Evolutionary conservation across 2,888 invertebrate species (phyloP), one percentile per base, ranked within the genome.

Genomic region (Herminia tarsipennalis): DNA sequence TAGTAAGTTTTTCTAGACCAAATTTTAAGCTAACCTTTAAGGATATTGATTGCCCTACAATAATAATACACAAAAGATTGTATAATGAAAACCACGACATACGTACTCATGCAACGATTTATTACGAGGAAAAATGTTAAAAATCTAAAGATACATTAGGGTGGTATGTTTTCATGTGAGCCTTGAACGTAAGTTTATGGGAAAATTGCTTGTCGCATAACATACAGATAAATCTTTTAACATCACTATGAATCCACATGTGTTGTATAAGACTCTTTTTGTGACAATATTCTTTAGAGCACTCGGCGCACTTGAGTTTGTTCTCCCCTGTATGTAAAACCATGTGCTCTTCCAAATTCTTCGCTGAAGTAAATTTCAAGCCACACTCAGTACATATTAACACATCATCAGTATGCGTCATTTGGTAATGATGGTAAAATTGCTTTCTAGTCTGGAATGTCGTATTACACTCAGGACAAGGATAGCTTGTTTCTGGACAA

Each of bases 291-390:
- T n/a, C n/a, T 55, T 93, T 93, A 1, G 73, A 70, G 54, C 93
- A 93, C 1, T 90, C 66, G 0, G 71, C 63, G 49, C 93, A 93
- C 28, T 79, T 70, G 22, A 79, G 86, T 1, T 73, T 69, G 45
- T 90, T 92, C 42, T 92, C 92, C 1, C 88, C 85, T 0, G 92
- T 90, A 58, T 93, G 93, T 0, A 83, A 83, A 0, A 88, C 72
- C 34, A 75, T 79, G 47, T 93, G 93, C 1, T 92, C 82, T 2
- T 86, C 80, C 22, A 88, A 56, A 4, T 65, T 53, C 5, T 66
- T 69, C 24, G 78, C 81, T 0, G 75, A 73, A 0, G 60, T 63
- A 56, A 86, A 88, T 33, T 80, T 83, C 2, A 79, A 56, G 0
- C 83, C 82, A 29, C 88, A 88, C 24, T 74, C 82, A 0, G 80